Conservation (phyloP, 2,113 vertebrate genomes). For the Oxyruncus cristatus region DNA sequence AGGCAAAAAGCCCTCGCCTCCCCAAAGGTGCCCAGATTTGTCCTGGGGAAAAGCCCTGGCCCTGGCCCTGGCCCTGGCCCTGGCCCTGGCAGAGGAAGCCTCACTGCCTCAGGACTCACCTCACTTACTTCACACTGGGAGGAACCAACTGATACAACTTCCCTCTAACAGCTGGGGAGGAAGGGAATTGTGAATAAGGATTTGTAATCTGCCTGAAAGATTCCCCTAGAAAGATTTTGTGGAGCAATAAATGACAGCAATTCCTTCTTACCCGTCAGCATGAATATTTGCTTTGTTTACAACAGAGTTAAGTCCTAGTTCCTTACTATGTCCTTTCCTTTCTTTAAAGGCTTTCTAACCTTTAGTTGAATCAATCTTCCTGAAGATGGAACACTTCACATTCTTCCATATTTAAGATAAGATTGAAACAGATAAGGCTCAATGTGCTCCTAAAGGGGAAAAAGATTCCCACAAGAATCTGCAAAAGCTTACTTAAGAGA, state of each 20-base stretch:
- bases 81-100: neutral
- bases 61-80: no score
- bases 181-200: neutral
- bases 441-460: neutral
- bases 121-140: accelerated
- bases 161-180: neutral
- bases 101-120: accelerated
- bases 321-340: neutral
- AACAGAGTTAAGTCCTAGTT: neutral
- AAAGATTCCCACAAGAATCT: neutral
- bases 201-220: neutral
- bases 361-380: neutral
- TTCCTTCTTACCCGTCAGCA: neutral
- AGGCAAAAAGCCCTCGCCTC: accelerated
- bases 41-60: neutral
- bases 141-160: neutral
- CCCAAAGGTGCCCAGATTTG: accelerated
- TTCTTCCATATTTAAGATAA: neutral
- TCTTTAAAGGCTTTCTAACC: neutral
- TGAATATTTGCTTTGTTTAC: neutral
- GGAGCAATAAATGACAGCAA: neutral
- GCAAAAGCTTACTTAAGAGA: neutral
- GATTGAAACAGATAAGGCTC: neutral
- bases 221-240: neutral
- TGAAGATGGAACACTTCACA: neutral